Conservation (phyloP, 1,140 invertebrate genomes). For the Sarcophaga peregrina region DNA sequence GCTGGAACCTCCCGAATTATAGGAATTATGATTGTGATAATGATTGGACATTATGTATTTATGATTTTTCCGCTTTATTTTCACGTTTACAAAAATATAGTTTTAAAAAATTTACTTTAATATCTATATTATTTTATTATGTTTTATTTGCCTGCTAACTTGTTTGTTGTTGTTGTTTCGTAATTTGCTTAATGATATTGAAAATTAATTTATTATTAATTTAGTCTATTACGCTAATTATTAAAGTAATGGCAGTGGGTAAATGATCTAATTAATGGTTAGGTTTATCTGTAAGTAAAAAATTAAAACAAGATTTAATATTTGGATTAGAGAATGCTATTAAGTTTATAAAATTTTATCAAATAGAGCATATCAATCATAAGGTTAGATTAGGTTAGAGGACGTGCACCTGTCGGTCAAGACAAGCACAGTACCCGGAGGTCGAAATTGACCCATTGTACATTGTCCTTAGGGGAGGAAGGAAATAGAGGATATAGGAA, state of each 20-base stretch:
- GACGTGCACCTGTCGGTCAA: too few species aligned
- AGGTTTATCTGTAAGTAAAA: conserved; percentile 5
- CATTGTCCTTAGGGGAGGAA: too few species aligned
- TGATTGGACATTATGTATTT: conserved; percentile 32
- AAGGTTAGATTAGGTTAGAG: too few species aligned
- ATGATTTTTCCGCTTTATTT: background rate
- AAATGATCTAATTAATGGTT: conserved; percentile 12
- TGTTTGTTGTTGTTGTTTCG: background rate
- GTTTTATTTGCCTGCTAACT: background rate
- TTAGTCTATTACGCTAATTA: conserved; percentile 5
- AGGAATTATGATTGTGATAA: conserved; percentile 33
- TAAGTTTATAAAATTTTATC: too few species aligned
- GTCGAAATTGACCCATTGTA: too few species aligned
- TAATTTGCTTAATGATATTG: background rate
- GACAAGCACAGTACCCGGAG: too few species aligned
- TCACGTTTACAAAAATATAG: conserved; percentile 15
- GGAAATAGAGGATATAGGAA: too few species aligned
- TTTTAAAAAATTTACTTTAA: background rate
- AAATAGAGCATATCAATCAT: too few species aligned
- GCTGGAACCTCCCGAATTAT: conserved; percentile 12
- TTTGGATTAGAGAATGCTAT: too few species aligned
- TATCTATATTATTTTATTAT: background rate
- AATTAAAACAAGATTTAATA: too few species aligned
- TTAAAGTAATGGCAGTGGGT: conserved; percentile 21
- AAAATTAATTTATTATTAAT: conserved; percentile 17